Evolutionary conservation across 1,140 invertebrate genomes (phyloP), one percentile per base, ranked within the genome.

Genomic region (Lepidurus arcticus): DNA sequence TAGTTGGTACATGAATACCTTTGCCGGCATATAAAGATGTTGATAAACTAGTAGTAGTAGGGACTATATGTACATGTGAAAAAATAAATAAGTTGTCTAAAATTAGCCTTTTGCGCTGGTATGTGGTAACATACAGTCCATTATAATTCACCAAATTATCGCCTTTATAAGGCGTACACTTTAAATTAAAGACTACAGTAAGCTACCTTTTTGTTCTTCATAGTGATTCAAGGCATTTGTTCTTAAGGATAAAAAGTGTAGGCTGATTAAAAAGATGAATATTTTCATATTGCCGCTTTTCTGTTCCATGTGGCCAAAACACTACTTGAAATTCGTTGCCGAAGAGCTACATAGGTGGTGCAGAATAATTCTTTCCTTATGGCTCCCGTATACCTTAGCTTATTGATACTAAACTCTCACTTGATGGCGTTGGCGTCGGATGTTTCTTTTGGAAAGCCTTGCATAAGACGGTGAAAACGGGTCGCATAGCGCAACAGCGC

Each of bases 201-300:
- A 13, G 13, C 21, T 65, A 65, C 53, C 13, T 65, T 13, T 11
- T 65, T 16, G 16, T 65, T 65, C 53, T 16, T n/a, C 53, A 65
- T 65, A 21, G 3, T 0, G n/a, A 16, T 65, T 65, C 16, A 6
- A 16, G 7, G 8, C 53, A 65, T 21, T 65, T 16, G 13, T 65
- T 16, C 5, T 1, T 8, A 16, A 65, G 21, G 21, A 13, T 65
- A 65, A 65, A 65, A 65, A 65, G 53, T n/a, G 21, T 65, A 16
- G 4, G 13, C 13, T 65, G 13, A 65, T 65, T n/a, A 65, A 65
- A n/a, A 16, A 21, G 6, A n/a, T 13, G 4, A 65, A 65, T 13
- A 65, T 21, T 65, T 65, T 65, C 53, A 65, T 65, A 65, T 65
- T 65, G 53, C 53, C 53, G 53, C 53, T 65, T 13, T 65, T 65